Evolutionary conservation across 1,140 invertebrate genomes (phyloP), one percentile per base, ranked within the genome.

Genomic region (Rhynchophorus ferrugineus): DNA sequence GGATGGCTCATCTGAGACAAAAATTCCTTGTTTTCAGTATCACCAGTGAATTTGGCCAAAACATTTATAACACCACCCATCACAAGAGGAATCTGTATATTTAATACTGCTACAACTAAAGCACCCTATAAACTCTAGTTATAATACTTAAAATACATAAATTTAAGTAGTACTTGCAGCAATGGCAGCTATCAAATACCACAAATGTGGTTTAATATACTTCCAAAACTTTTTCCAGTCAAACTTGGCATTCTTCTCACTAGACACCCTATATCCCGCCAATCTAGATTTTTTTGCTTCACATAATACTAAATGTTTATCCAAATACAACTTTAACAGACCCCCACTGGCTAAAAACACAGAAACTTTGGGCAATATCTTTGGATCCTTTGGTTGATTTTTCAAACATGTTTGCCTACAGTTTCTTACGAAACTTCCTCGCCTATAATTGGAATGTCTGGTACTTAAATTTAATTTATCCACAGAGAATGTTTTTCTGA

Each of bases 51-150:
- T 41, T 73, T 71, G 6, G 74, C 78, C 34, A 93, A 72, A 8
- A 85, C 78, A 70, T 91, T 89, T 16, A 92, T 81, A 13, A 91
- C 63, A 54, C 81, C 75, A 33, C 89, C 88, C 16, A 93, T 73
- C 46, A 83, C 62, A 54, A 83, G 72, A 1, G 90, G 89, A 57
- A 92, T 85, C 67, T 86, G 75, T 54, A 91, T 88, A 64, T 93
- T 93, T 48, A 90, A 72, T 38, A 85, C 58, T 1, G 90, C 89
- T 43, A 89, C 87, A 55, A 80, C 70, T 20, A 91, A 66, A 9
- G 90, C 87, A 61, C 85, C 84, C 89, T 92, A 64, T 44, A 74
- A 73, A 21, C 54, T 48, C 38, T 33, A 0, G 3, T 49, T 44
- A 44, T 41, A 16, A n/a, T 16, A 29, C 1, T 46, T 1, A 11